Percentiles rank a stretch among this genome's conserved stretches.
These are phyloP conservation scores for Clitarchus hookeri DNA, from an alignment of 2,888 invertebrate species.

Conservation along the genomic window DNA sequence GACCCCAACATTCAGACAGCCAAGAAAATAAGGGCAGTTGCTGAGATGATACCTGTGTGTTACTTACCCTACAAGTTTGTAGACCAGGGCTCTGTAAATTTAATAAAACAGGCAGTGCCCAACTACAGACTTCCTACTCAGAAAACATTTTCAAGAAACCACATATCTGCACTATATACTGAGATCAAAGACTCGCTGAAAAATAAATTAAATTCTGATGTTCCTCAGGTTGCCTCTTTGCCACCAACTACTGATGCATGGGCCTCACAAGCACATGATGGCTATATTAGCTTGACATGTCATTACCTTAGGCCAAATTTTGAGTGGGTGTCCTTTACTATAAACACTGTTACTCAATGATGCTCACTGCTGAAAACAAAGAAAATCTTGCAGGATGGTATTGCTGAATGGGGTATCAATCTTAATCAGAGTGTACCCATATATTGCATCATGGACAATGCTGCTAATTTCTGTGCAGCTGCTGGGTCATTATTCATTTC, in stretches of 20 bases:
- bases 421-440: background rate
- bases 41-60: background rate
- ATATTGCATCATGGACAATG: conserved; percentile 18
- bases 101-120: background rate
- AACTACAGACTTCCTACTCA: background rate
- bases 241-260: conserved; percentile 2
- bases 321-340: background rate
- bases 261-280: background rate
- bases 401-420: background rate
- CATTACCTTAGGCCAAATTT: conserved; percentile 6
- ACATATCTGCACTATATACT: background rate
- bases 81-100: background rate
- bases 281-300: conserved; percentile 18
- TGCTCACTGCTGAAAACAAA: background rate
- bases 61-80: conserved; percentile 8
- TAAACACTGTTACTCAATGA: background rate
- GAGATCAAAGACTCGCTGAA: background rate
- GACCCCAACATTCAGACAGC: background rate
- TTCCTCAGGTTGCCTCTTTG: background rate
- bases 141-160: background rate
- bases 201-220: background rate
- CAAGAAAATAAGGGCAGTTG: conserved; percentile 2
- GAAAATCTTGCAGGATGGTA: background rate
- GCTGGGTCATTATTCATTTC: background rate
- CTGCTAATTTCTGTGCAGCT: background rate